Percentiles rank a stretch among this genome's conserved stretches.
These are phyloP conservation scores for Drosophila vallismaia DNA, from an alignment of 2,888 invertebrate genomes.

Conservation along the genomic window DNA sequence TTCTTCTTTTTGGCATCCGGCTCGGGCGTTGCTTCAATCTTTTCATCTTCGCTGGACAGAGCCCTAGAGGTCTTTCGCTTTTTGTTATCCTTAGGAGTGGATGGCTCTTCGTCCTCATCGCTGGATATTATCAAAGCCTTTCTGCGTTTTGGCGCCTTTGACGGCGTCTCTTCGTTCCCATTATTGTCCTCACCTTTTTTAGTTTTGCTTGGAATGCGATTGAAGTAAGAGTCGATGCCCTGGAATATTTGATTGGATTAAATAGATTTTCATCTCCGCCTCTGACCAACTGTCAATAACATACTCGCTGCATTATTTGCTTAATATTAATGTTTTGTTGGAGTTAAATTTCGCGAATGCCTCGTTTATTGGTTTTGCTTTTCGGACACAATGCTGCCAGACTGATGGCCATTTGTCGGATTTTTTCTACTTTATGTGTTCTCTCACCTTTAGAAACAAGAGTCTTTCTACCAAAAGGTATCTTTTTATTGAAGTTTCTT, in stretches of 20 bases:
- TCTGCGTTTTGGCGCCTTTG: conserved; percentile 72
- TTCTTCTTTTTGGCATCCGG: conserved; percentile 84
- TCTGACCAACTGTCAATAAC: conserved; percentile 16
- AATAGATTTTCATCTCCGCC: neutral
- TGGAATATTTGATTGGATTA: conserved; percentile 14
- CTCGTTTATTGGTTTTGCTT: too few species aligned
- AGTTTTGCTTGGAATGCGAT: conserved; percentile 51
- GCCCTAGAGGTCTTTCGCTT: conserved; percentile 81
- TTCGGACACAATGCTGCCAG: too few species aligned
- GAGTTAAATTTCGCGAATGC: neutral
- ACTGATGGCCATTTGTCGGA: too few species aligned
- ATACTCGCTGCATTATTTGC: conserved; percentile 76
- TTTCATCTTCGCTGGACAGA: conserved; percentile 86
- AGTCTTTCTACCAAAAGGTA: too few species aligned
- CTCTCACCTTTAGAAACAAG: too few species aligned
- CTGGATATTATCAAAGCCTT: conserved; percentile 54
- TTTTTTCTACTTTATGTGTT: too few species aligned
- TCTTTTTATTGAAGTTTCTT: too few species aligned
- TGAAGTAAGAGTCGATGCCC: conserved; percentile 76
- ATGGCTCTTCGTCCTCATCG: conserved; percentile 43
- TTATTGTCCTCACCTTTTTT: conserved; percentile 19
- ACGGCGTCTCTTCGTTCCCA: conserved; percentile 27
- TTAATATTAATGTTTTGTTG: neutral
- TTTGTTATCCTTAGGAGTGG: conserved; percentile 68
- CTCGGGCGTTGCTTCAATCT: conserved; percentile 85